Evolutionary conservation across 2,888 invertebrate genomes (phyloP).

Genomic region (Tinea semifulvella): DNA sequence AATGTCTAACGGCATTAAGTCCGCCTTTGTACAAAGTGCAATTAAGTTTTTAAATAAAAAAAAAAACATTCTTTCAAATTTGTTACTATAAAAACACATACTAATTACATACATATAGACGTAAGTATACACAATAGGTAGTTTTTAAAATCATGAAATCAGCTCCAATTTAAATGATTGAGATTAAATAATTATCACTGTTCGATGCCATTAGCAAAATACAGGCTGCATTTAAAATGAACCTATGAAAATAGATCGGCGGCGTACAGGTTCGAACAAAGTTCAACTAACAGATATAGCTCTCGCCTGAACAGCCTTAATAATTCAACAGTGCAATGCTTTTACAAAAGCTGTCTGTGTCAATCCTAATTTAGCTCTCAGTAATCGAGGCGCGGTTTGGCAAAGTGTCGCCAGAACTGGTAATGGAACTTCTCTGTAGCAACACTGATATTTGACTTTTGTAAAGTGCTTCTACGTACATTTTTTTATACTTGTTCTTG

Average conservation of each 20-base stretch:
- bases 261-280: neutral
- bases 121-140: too few relatives aligned
- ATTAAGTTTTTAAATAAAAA: too few relatives aligned
- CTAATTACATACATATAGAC: too few relatives aligned
- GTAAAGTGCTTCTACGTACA: conserved; percentile 5
- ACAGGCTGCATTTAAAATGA: conserved; percentile 9
- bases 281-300: conserved; percentile 47
- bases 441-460: conserved; percentile 9
- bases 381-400: conserved; percentile 54
- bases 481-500: neutral
- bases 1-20: too few relatives aligned
- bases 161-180: too few relatives aligned
- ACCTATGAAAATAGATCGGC: conserved; percentile 9
- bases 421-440: conserved; percentile 15
- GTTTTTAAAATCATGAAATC: too few relatives aligned
- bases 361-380: conserved; percentile 57
- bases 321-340: conserved; percentile 68
- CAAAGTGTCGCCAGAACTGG: conserved; percentile 38
- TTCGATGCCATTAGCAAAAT: too few relatives aligned
- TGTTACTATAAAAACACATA: too few relatives aligned
- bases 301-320: conserved; percentile 56
- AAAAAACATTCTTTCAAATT: too few relatives aligned
- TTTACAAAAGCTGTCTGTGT: conserved; percentile 66
- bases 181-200: too few relatives aligned
- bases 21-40: too few relatives aligned